Evolutionary conservation across 2,113 vertebrate genomes (phyloP).

Genomic region (Garra rufa): DNA sequence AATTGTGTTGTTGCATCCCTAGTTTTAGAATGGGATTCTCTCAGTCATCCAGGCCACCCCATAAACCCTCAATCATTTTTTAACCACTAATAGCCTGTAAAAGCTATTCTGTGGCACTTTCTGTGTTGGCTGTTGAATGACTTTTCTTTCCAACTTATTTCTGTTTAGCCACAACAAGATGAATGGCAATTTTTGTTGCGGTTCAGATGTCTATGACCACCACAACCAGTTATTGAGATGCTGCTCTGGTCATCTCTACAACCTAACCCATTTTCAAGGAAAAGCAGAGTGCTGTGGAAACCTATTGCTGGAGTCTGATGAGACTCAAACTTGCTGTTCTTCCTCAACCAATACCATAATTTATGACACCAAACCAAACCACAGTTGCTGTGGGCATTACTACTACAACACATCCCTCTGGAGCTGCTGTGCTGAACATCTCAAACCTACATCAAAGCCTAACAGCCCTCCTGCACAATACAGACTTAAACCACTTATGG

Average conservation of each 20-base stretch:
- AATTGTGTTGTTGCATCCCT: too few species aligned
- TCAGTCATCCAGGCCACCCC: background rate
- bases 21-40: background rate
- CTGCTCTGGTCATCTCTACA: conserved; percentile 40
- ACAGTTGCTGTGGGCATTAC: conserved; percentile 37
- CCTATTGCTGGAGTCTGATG: too few species aligned
- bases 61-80: background rate
- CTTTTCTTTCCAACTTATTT: background rate
- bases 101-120: background rate
- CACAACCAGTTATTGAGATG: background rate
- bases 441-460: background rate
- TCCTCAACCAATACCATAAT: background rate
- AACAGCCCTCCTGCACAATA: background rate
- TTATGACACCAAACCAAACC: background rate
- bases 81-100: background rate
- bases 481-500: background rate
- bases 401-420: conserved; percentile 43
- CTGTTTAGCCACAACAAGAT: background rate
- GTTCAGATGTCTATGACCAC: background rate
- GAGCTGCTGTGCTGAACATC: conserved; percentile 44
- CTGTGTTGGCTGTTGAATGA: background rate
- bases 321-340: conserved; percentile 28
- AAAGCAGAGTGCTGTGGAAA: conserved; percentile 41
- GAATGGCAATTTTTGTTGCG: conserved; percentile 24
- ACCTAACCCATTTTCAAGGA: rapidly evolving